Percentiles rank a stretch among this genome's conserved stretches.
These are phyloP conservation scores for Drosophila falleni DNA, from an alignment of 2,888 invertebrate genomes.

Conservation along the genomic window DNA sequence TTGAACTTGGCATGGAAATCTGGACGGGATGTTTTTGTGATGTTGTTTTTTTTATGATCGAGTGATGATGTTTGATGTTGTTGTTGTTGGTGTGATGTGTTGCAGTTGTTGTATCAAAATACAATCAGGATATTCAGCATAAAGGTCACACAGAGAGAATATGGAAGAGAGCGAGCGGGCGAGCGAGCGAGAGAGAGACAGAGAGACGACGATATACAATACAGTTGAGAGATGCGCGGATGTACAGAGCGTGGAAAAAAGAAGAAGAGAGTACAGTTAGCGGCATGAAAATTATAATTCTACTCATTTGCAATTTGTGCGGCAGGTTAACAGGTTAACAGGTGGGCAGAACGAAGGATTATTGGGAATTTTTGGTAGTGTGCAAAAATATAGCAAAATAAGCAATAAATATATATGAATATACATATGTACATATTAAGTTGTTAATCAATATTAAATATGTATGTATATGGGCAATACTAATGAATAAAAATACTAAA, in stretches of 20 bases:
- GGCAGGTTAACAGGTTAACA: neutral
- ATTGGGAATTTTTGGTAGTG: neutral
- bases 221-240: slow-evolving; percentile 33
- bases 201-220: slow-evolving; percentile 33
- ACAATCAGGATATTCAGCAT: slow-evolving; percentile 10
- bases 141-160: slow-evolving; percentile 26
- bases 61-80: slow-evolving; percentile 30
- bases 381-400: slow-evolving; percentile 13
- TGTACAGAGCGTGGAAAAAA: slow-evolving; percentile 47
- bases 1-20: slow-evolving; percentile 83
- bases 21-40: slow-evolving; percentile 35
- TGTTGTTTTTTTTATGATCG: slow-evolving; percentile 19
- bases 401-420: neutral
- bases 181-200: slow-evolving; percentile 26
- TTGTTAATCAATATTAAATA: neutral
- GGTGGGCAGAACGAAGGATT: neutral
- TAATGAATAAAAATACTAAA: neutral
- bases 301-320: slow-evolving; percentile 10
- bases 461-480: neutral
- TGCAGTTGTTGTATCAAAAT: slow-evolving; percentile 31
- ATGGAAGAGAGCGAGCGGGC: slow-evolving; percentile 30
- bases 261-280: slow-evolving; percentile 68
- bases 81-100: slow-evolving; percentile 27
- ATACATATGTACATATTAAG: neutral
- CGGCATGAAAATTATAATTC: slow-evolving; percentile 30